Percentiles rank a stretch among this genome's conserved stretches.
These are phyloP conservation scores for Hydrolagus affinis DNA, from an alignment of 2,113 vertebrate genomes.

Conservation along the genomic window DNA sequence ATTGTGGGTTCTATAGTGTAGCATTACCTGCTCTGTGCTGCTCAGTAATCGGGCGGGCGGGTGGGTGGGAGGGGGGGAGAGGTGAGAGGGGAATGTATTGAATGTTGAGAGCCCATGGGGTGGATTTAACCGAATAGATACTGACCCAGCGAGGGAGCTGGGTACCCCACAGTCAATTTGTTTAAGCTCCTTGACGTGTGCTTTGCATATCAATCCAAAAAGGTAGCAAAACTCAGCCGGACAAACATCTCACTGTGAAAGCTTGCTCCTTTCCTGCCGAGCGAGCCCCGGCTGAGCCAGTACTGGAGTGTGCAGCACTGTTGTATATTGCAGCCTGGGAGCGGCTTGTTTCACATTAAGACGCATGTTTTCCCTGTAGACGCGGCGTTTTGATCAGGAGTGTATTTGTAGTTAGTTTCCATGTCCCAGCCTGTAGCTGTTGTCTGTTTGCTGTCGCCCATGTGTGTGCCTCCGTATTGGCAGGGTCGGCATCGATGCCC, in stretches of 20 bases:
- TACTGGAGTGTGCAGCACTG: background rate
- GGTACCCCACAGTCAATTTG: background rate
- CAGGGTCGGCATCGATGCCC: conserved; percentile 10
- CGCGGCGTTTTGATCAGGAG: background rate
- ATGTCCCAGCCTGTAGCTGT: too few species aligned
- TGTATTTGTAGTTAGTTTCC: too few species aligned
- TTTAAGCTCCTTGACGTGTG: background rate
- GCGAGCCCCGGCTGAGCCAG: background rate
- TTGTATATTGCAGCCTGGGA: background rate
- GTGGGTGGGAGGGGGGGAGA: too few species aligned
- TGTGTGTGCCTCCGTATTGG: background rate
- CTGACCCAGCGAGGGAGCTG: background rate
- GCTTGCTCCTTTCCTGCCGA: background rate
- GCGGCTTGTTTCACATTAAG: background rate
- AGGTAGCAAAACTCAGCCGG: background rate
- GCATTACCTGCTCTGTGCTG: too few species aligned
- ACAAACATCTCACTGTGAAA: background rate
- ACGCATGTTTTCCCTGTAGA: background rate
- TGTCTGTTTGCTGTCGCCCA: background rate
- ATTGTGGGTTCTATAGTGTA: too few species aligned
- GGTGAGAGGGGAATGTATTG: too few species aligned
- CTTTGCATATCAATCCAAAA: too few species aligned
- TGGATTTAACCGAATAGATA: background rate
- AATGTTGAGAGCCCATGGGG: too few species aligned
- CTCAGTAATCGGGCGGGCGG: too few species aligned